Conservation (phyloP, 2,113 vertebrate genomes). For the Perca flavescens region DNA sequence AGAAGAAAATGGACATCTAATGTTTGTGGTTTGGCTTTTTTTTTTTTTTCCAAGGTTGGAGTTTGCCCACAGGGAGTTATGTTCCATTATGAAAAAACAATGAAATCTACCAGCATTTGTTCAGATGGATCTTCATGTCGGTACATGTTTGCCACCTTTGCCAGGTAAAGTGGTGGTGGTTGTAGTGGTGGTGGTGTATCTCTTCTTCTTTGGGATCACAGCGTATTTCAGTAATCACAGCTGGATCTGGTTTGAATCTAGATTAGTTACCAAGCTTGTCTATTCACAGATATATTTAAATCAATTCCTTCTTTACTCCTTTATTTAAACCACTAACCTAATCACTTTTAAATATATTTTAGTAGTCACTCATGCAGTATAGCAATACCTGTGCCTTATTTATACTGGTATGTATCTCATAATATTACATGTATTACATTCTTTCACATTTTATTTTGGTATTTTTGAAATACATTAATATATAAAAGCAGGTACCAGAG, state of each 20-base stretch:
- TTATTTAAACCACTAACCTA: background rate
- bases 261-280: background rate
- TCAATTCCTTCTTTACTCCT: background rate
- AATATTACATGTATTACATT: background rate
- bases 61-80: constrained; percentile 33
- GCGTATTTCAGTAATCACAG: background rate
- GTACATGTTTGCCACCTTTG: background rate
- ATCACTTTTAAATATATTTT: background rate
- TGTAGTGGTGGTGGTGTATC: background rate
- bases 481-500: background rate
- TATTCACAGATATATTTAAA: background rate
- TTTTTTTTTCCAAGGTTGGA: constrained; percentile 15
- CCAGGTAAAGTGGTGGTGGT: constrained; percentile 58
- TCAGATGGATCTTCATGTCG: constrained; percentile 6
- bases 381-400: background rate
- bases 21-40: constrained; percentile 1
- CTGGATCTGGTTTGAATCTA: background rate
- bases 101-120: constrained; percentile 7
- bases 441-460: background rate
- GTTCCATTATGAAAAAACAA: constrained; percentile 34
- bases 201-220: background rate
- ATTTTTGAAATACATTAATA: background rate
- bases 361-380: too few relatives aligned
- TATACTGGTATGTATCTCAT: background rate
- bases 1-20: background rate